These are phyloP conservation scores for Nanorana parkeri DNA, from an alignment of 2,113 vertebrate species.

Conservation along the genomic window DNA sequence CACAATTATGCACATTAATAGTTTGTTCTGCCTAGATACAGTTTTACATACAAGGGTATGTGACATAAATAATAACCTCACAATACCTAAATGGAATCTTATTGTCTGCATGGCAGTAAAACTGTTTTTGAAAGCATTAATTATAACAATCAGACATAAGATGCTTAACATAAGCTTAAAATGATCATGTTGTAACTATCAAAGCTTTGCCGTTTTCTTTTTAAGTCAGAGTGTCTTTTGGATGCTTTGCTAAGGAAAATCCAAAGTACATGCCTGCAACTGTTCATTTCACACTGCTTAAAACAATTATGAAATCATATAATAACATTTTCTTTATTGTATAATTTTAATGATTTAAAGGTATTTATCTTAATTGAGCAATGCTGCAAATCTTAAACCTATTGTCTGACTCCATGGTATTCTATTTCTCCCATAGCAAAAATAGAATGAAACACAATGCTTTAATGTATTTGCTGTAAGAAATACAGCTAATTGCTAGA, in stretches of 20 bases:
- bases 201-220: slow-evolving; percentile 22
- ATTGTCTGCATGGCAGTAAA: not conserved
- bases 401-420: not conserved
- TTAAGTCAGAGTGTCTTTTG: slow-evolving; percentile 28
- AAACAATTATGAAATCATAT: slow-evolving; percentile 21
- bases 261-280: not conserved
- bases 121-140: slow-evolving; percentile 6
- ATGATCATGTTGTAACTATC: slow-evolving; percentile 25
- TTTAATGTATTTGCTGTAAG: not conserved
- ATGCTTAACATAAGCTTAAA: not conserved
- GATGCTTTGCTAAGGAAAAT: slow-evolving; percentile 14
- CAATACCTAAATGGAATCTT: not conserved
- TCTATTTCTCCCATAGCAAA: not conserved
- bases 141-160: not conserved
- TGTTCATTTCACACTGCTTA: not conserved
- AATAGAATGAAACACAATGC: not conserved
- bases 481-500: not conserved
- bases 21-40: too few relatives aligned
- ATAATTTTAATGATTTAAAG: slow-evolving; percentile 10
- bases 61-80: not conserved
- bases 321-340: slow-evolving; percentile 11
- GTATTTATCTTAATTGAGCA: not conserved
- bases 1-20: too few relatives aligned
- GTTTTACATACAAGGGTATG: not conserved
- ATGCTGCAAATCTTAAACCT: not conserved